Evolutionary conservation across 2,888 invertebrate genomes (phyloP).

Genomic region (Plebejus melissa): DNA sequence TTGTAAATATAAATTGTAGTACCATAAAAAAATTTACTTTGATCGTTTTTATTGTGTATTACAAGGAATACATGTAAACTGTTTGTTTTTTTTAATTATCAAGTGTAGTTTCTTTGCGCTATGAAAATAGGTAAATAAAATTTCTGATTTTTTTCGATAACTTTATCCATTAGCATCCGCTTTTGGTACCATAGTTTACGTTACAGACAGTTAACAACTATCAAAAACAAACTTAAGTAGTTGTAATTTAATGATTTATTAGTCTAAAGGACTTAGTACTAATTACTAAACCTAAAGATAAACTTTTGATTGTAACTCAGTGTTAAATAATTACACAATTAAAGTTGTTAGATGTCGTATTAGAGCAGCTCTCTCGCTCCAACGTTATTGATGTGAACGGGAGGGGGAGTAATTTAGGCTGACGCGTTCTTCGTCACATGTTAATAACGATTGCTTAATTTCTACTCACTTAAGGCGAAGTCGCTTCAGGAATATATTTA

Average conservation of each 20-base stretch:
- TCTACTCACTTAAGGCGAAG: conserved; percentile 55
- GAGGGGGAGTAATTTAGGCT: conserved; percentile 48
- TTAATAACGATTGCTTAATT: conserved; percentile 64
- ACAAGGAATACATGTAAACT: too few species aligned
- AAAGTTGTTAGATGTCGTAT: conserved; percentile 27
- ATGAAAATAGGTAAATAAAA: too few species aligned
- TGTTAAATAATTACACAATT: conserved; percentile 30
- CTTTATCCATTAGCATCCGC: too few species aligned
- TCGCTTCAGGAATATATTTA: not conserved
- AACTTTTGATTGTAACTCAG: conserved; percentile 25
- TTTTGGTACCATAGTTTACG: too few species aligned
- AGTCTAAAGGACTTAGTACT: not conserved
- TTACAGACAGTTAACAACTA: too few species aligned
- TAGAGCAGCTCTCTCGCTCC: conserved; percentile 33
- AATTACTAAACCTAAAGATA: not conserved
- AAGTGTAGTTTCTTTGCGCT: too few species aligned
- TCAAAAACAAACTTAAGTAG: too few species aligned
- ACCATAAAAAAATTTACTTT: too few species aligned
- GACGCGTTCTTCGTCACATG: conserved; percentile 61
- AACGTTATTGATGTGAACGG: conserved; percentile 31
- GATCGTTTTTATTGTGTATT: too few species aligned
- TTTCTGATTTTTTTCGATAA: too few species aligned
- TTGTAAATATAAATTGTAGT: not conserved
- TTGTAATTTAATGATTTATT: not conserved
- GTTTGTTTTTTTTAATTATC: too few species aligned